Percentiles rank a stretch among this genome's conserved stretches.
Conservation (phyloP, 1,140 invertebrate genomes). For the Manduca sexta region DNA sequence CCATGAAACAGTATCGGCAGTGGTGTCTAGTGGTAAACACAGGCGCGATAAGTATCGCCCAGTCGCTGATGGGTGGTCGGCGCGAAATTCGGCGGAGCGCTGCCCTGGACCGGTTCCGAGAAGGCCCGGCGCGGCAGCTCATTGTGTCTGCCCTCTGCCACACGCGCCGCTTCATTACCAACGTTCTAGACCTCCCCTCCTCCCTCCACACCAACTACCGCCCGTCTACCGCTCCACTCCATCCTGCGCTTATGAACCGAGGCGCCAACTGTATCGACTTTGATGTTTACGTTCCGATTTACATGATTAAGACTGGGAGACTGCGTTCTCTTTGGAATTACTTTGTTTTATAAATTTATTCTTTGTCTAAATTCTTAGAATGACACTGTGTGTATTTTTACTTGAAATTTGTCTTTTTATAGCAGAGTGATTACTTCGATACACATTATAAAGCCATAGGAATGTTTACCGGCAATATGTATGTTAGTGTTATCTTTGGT, state of each 20-base stretch:
- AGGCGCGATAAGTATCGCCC: slow-evolving; percentile 57
- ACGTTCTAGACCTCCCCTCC: slow-evolving; percentile 18
- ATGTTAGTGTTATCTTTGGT: no score
- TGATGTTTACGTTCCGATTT: slow-evolving; percentile 14
- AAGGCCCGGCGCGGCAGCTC: slow-evolving; percentile 46
- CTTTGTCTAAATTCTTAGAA: not conserved
- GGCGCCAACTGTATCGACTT: slow-evolving; percentile 18
- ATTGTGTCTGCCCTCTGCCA: slow-evolving; percentile 55
- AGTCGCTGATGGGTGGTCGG: slow-evolving; percentile 54
- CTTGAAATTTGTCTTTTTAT: not conserved
- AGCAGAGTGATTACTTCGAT: no score
- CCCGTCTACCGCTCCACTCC: slow-evolving; percentile 4
- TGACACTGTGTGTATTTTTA: not conserved
- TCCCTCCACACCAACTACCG: slow-evolving; percentile 4
- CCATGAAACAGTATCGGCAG: slow-evolving; percentile 20
- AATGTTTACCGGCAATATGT: no score
- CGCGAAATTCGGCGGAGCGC: slow-evolving; percentile 61
- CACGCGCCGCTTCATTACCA: slow-evolving; percentile 49
- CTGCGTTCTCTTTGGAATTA: no score
- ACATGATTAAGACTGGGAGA: not conserved
- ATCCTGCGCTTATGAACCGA: slow-evolving; percentile 6
- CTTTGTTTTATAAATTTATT: not conserved
- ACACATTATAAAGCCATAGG: no score
- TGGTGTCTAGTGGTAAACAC: slow-evolving; percentile 59
- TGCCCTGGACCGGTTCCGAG: slow-evolving; percentile 57